These are phyloP conservation scores for Sebastolobus alascanus DNA, from an alignment of 2,797 vertebrate species.

Conservation along the genomic window DNA sequence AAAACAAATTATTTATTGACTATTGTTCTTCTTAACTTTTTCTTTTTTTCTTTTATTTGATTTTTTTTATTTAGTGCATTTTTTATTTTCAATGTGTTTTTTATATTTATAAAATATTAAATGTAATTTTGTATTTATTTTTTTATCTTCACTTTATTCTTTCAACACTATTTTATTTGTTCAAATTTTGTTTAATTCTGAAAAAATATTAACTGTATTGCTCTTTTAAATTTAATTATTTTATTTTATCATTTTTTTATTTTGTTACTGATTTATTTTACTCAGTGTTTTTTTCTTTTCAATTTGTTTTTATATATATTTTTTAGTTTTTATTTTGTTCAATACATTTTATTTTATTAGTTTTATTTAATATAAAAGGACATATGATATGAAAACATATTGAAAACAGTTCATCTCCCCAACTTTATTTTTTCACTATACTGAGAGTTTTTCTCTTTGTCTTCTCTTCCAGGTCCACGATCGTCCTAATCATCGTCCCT, in stretches of 20 bases:
- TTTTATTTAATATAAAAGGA: background rate
- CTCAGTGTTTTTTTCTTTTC: background rate
- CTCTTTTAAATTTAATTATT: no score
- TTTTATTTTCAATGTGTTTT: no score
- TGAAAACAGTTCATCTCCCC: background rate
- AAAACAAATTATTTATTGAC: no score
- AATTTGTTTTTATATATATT: background rate
- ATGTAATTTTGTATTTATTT: background rate
- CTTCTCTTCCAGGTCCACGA: constrained; percentile 49
- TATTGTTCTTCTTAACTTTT: background rate
- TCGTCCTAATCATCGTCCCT: constrained; percentile 9
- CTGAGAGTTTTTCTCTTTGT: background rate
- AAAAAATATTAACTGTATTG: no score
- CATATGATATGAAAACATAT: background rate
- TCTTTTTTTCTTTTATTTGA: no score
- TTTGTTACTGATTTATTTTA: no score
- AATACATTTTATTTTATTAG: background rate
- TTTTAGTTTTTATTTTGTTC: background rate
- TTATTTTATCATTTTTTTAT: no score
- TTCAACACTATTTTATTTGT: background rate
- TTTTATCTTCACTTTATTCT: background rate
- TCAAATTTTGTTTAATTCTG: background rate
- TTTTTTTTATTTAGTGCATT: no score
- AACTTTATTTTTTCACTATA: background rate
- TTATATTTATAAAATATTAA: no score